Evolutionary conservation across 2,113 vertebrate species (phyloP), one percentile per base, ranked within the genome.

Genomic region (Dinomys branickii): DNA sequence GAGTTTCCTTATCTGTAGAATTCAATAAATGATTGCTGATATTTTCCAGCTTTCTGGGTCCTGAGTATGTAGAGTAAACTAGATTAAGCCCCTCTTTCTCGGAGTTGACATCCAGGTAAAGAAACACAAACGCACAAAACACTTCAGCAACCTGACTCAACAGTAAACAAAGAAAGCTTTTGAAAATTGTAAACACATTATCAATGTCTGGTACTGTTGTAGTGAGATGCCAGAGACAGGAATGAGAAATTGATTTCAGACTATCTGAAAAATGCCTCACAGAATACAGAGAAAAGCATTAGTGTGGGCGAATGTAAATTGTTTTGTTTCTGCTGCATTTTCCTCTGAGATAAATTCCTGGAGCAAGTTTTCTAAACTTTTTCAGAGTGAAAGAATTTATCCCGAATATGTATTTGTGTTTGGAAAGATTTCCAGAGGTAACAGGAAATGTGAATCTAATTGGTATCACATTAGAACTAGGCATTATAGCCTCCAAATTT

Each of bases 291-390:
- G 77, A 85, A 81, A 85, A 41, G 63, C n/a, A 54, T 35, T 35
- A 58, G 56, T 71, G 65, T 86, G 50, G n/a, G 47, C 59, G 97
- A 84, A 94, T 83, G 38, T 52, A 83, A 94, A 89, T 92, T 12
- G 7, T 67, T 95, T 97, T 71, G 38, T 96, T 96, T 85, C 93
- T 91, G 10, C 81, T 84, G 80, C 67, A 12, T 69, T 96, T 97
- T 95, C 85, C 77, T 96, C 77, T 83, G 84, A 50, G 69, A 88
- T 58, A 78, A 85, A 56, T 96, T 96, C 83, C 69, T 97, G 94
- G 90, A 92, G 93, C 84, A 95, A 83, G 63, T 93, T 91, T 80
- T 50, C 82, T 94, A 84, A 94, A 90, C 59, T 91, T 90, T 56
- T 94, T 26, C 63, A 41, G 22, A 52, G 83, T 91, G 35, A 90